Base-by-base conservation (phyloP, 2,888 invertebrate species). In the Ypsolopha scabrella region DNA sequence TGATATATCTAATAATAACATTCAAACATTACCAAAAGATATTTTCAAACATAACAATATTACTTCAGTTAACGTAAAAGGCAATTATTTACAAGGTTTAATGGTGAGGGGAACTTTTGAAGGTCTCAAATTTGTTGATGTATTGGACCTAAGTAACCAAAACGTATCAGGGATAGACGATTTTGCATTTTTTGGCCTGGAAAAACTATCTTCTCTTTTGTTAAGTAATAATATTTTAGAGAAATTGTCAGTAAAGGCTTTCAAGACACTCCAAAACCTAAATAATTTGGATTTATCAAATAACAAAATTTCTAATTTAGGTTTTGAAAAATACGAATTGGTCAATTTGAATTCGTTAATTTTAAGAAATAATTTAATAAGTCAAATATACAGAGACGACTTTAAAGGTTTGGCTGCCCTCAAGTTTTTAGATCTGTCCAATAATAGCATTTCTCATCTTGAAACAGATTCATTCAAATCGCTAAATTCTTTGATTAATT, bases 41-140 rank as follows among this genome's bases (percentile, higher is more conserved):
- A 47, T 76, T n/a, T 76, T 81, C 52, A 68, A 64, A 59, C 64
- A 62, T 9, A 74, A 68, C 58, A 59, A 55, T n/a, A 58, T 81
- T 36, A 43, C 51, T 6, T 13, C 6, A 0, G 76, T 81, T 62
- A 62, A 60, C 8, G 58, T 80, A 7, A 51, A 54, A 41, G 60
- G 58, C 10, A 81, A 81, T 50, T 54, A 54, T 35, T 53, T 81
- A 43, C 59, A 68, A 57, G 76, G 77, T 13, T 41, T 65, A 13
- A 45, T 81, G 10, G 50, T 53, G 8, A 69, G 58, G 58, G 78
- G 77, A 4, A 67, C 54, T 41, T 79, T 81, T 60, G 69, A 74
- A 49, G 80, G 80, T 2, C 54, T 81, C 10, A 55, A 53, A 34
- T 41, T 54, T 41, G 62, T 72, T 4, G 54, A 51, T 24, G 54